phyloP scores from a whole-genome alignment of 2,113 vertebrate species.

The Phrynosoma blainvillii region DNA sequence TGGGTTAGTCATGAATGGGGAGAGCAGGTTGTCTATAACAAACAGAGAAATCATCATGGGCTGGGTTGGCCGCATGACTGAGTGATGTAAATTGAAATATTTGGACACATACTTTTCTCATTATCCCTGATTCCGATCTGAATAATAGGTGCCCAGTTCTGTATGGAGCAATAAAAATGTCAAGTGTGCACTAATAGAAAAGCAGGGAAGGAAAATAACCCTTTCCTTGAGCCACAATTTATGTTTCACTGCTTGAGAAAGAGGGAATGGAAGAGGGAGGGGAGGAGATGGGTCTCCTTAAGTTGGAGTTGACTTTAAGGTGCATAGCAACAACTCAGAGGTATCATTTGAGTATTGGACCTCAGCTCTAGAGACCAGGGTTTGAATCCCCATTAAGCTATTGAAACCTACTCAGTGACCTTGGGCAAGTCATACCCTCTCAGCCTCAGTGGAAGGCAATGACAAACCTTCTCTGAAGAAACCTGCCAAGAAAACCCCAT shows the following conservation, averaged over 20 bases:
- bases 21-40: background rate
- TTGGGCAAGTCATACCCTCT: too few relatives aligned
- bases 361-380: too few relatives aligned
- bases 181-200: background rate
- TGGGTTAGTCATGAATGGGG: too few relatives aligned
- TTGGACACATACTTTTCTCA: background rate
- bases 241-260: background rate
- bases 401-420: too few relatives aligned
- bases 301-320: too few relatives aligned
- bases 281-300: background rate
- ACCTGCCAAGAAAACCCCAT: too few relatives aligned
- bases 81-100: background rate
- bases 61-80: background rate
- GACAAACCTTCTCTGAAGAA: too few relatives aligned
- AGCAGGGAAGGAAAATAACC: background rate
- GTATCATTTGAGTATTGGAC: too few relatives aligned
- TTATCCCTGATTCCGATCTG: background rate
- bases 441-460: too few relatives aligned
- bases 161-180: background rate
- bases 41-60: background rate
- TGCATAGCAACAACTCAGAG: too few relatives aligned
- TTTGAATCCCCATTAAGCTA: too few relatives aligned
- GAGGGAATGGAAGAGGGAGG: background rate
- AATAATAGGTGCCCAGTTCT: background rate
- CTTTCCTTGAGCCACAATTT: background rate